Evolutionary conservation across 2,797 vertebrate species (phyloP).

Genomic region (Gadopsis bispinosus): DNA sequence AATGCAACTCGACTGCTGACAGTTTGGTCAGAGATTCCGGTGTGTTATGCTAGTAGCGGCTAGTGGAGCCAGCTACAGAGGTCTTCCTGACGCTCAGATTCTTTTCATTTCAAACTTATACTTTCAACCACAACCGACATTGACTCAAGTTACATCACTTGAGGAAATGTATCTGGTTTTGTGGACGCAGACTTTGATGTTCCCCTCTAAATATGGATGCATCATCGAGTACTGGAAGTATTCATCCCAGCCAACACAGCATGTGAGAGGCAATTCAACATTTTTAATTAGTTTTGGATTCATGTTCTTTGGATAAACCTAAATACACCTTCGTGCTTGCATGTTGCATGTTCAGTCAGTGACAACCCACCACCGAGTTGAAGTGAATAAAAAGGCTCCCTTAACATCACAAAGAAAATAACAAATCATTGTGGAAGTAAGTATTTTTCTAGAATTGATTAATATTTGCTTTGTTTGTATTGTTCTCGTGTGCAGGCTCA

Average conservation of each 20-base stretch:
- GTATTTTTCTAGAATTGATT: constrained; percentile 37
- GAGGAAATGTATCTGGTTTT: constrained; percentile 14
- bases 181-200: constrained; percentile 9
- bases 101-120: neutral
- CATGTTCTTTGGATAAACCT: neutral
- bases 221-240: neutral
- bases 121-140: neutral
- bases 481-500: constrained; percentile 16
- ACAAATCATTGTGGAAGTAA: constrained; percentile 5
- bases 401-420: constrained; percentile 14
- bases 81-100: constrained; percentile 5
- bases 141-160: constrained; percentile 15
- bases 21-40: neutral
- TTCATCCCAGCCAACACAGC: neutral
- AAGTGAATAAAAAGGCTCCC: constrained; percentile 21
- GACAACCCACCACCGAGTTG: constrained; percentile 10
- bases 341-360: neutral
- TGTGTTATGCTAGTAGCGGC: neutral
- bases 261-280: neutral
- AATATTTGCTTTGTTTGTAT: constrained; percentile 12
- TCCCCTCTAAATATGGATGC: neutral
- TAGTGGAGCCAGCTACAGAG: constrained; percentile 10
- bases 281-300: neutral
- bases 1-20: constrained; percentile 27
- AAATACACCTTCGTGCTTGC: too few species aligned